These are phyloP conservation scores for Leucoptera coffeella DNA, from an alignment of 2,888 invertebrate genomes.

Conservation along the genomic window DNA sequence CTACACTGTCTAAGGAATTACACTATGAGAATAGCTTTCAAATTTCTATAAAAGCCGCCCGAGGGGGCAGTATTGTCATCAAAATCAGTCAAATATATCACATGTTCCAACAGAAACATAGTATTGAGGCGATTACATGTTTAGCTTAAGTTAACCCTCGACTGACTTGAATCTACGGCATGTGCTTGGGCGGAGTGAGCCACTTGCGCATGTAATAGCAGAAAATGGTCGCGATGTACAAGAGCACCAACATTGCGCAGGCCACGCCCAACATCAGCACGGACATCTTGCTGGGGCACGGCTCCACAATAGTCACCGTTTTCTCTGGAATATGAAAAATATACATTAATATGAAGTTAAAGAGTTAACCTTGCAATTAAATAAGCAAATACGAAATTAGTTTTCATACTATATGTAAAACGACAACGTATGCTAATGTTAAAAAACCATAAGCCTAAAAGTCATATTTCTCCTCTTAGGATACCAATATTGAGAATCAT, in stretches of 20 bases:
- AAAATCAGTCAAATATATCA: conserved; percentile 4
- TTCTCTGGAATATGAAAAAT: conserved; percentile 56
- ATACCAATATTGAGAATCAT: too few species aligned
- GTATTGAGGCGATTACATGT: not conserved
- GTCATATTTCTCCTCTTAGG: too few species aligned
- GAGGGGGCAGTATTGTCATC: too few species aligned
- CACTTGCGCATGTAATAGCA: conserved; percentile 92
- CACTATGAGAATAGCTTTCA: too few species aligned
- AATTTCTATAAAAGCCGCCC: too few species aligned
- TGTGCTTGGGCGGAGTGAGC: conserved; percentile 78
- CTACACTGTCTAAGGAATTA: too few species aligned
- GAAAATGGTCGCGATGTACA: conserved; percentile 87
- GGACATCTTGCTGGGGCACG: conserved; percentile 87
- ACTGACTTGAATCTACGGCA: conserved; percentile 34
- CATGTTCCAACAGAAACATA: conserved; percentile 4
- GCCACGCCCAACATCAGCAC: conserved; percentile 87
- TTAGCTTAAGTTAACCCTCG: not conserved
- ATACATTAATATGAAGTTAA: too few species aligned
- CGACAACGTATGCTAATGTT: too few species aligned
- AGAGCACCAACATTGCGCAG: conserved; percentile 79
- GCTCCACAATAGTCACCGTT: conserved; percentile 85
- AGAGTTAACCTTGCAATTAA: too few species aligned
- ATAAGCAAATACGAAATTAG: too few species aligned
- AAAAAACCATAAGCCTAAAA: too few species aligned
- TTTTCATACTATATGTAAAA: too few species aligned